Conservation (phyloP, 2,797 vertebrate species). For the Okamejei kenojei region DNA sequence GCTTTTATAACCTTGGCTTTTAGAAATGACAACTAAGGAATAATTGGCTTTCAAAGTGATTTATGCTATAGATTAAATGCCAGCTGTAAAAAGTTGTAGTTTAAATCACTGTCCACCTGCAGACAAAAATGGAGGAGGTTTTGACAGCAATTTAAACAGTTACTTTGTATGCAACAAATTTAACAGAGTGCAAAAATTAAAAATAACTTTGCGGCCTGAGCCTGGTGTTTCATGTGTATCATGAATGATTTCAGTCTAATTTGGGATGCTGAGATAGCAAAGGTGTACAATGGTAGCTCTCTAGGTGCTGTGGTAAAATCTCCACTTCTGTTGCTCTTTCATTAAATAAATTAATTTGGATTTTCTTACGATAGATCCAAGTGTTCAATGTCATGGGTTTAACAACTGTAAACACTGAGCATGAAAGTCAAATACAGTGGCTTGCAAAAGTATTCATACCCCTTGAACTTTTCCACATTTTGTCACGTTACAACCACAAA, state of each 20-base stretch:
- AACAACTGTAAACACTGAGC: neutral
- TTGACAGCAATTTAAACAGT: slow-evolving; percentile 41
- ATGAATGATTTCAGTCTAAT: neutral
- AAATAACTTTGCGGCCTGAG: slow-evolving; percentile 5
- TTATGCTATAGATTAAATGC: slow-evolving; percentile 46
- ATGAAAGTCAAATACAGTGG: too few species aligned
- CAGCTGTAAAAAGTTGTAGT: slow-evolving; percentile 46
- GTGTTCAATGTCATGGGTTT: neutral
- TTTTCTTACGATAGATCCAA: neutral
- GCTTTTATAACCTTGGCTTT: slow-evolving; percentile 47
- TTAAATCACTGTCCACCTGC: slow-evolving; percentile 52
- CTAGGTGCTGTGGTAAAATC: neutral
- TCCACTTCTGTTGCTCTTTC: neutral
- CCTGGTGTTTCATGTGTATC: neutral
- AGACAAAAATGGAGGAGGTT: slow-evolving; percentile 42
- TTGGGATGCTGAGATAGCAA: neutral
- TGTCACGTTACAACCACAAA: too few species aligned
- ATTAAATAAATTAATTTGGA: neutral
- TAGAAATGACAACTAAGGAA: slow-evolving; percentile 47
- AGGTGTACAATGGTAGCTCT: neutral
- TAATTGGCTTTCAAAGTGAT: slow-evolving; percentile 48
- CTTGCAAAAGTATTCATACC: too few species aligned
- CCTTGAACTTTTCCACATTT: too few species aligned
- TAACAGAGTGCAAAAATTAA: neutral
- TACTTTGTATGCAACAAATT: neutral